These are phyloP conservation scores for Parus major DNA, from an alignment of 2,113 vertebrate genomes.

Conservation along the genomic window DNA sequence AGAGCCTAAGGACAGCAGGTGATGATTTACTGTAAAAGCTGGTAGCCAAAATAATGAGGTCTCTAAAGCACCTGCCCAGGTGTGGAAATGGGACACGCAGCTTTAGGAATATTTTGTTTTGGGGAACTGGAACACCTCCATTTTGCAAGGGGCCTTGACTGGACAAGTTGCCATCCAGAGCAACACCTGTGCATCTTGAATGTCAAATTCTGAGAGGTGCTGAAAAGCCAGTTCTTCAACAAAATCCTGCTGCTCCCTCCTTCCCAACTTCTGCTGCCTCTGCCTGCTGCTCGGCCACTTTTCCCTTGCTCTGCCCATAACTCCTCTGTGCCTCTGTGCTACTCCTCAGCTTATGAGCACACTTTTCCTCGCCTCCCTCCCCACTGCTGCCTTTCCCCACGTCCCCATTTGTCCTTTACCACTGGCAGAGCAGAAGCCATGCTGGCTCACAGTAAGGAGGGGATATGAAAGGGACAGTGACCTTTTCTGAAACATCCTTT, in stretches of 20 bases:
- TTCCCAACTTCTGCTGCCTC: background rate
- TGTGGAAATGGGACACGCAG: background rate
- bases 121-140: background rate
- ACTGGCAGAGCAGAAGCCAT: conserved; percentile 1
- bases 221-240: background rate
- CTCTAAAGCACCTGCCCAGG: background rate
- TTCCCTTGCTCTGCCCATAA: background rate
- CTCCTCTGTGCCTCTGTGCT: background rate
- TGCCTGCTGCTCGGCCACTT: background rate
- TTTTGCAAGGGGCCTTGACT: background rate
- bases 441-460: conserved; percentile 58
- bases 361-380: background rate
- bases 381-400: background rate
- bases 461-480: conserved; percentile 60
- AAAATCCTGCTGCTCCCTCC: background rate
- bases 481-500: conserved; percentile 59
- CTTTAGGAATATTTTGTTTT: background rate
- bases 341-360: fast-evolving
- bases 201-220: background rate
- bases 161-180: background rate
- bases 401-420: background rate
- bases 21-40: background rate
- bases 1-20: background rate
- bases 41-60: background rate
- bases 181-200: background rate